These are phyloP conservation scores for Naso thynnoides DNA, from an alignment of 2,797 vertebrate species.

Conservation along the genomic window DNA sequence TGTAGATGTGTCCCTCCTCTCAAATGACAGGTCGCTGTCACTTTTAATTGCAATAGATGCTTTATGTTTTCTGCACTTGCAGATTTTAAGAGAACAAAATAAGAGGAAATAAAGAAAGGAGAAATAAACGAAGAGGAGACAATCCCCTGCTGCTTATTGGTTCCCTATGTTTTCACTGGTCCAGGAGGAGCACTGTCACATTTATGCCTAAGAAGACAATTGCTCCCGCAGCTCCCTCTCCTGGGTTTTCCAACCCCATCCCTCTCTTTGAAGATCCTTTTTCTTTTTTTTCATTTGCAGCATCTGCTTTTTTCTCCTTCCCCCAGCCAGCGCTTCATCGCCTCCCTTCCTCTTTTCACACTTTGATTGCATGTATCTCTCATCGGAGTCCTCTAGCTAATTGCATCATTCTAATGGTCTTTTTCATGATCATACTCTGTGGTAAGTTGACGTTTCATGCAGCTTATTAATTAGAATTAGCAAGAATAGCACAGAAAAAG, in stretches of 20 bases:
- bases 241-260: slow-evolving; percentile 78
- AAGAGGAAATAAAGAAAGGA: slow-evolving; percentile 29
- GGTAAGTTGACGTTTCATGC: slow-evolving; percentile 78
- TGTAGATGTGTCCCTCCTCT: slow-evolving; percentile 19
- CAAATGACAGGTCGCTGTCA: slow-evolving; percentile 46
- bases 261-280: slow-evolving; percentile 79
- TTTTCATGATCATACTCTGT: slow-evolving; percentile 76
- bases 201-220: slow-evolving; percentile 80
- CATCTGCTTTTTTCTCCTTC: slow-evolving; percentile 78
- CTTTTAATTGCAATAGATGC: slow-evolving; percentile 70
- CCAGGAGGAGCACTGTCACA: slow-evolving; percentile 79
- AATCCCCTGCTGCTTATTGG: slow-evolving; percentile 67
- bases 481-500: slow-evolving; percentile 64
- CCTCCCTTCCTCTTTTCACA: slow-evolving; percentile 74
- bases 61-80: slow-evolving; percentile 30
- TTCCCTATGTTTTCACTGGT: slow-evolving; percentile 67
- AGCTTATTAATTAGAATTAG: slow-evolving; percentile 82
- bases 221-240: slow-evolving; percentile 77
- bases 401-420: slow-evolving; percentile 82
- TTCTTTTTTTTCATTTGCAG: slow-evolving; percentile 76
- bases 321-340: slow-evolving; percentile 61
- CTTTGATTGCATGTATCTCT: slow-evolving; percentile 84
- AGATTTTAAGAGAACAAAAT: slow-evolving; percentile 45
- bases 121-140: slow-evolving; percentile 49
- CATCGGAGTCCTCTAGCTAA: slow-evolving; percentile 80